Evolutionary conservation across 1,140 invertebrate species (phyloP), one percentile per base, ranked within the genome.

Genomic region (Bombus polaris): DNA sequence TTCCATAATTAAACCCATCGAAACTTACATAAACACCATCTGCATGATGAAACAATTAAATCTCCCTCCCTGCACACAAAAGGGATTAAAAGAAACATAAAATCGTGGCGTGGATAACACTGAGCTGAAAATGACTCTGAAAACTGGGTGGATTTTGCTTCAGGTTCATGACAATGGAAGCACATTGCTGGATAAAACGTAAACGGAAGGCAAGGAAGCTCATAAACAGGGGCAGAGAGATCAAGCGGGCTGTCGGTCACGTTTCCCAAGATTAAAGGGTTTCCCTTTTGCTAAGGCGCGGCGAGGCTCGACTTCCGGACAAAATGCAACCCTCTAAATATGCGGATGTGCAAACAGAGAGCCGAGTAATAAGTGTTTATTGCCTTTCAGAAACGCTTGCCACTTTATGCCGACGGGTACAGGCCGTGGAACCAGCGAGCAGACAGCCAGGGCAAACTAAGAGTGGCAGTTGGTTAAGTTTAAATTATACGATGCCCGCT

Each of bases 391-490:
- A 79, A 79, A 84, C 83, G 83, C 53, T 42, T 44, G 25, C 53
- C 70, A 79, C 75, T 84, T 84, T 84, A 79, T 72, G 9, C 37
- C 37, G 35, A 25, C 39, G 18, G 28, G 39, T 73, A 73, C 65
- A 53, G 28, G 18, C 9, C 28, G 35, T 28, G 39, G 25, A 72
- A 53, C 47, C 22, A n/a, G 59, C 4, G 35, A 35, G 35, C n/a
- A 22, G 18, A 44, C 39, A 72, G n/a, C 15, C 39, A 32, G 15
- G 53, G 35, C n/a, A 62, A 62, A 37, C 53, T 62, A 84, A 84
- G 82, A 84, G 76, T 84, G 66, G 76, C 83, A 80, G 83, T 84
- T 71, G 75, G 76, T 84, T 84, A 84, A 84, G 68, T 79, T 84
- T 79, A 84, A 84, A 84, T 84, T 84, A 84, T 84, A 72, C 76